Base-by-base conservation (phyloP, 2,113 vertebrate genomes). In the Bujurquina vittata region DNA sequence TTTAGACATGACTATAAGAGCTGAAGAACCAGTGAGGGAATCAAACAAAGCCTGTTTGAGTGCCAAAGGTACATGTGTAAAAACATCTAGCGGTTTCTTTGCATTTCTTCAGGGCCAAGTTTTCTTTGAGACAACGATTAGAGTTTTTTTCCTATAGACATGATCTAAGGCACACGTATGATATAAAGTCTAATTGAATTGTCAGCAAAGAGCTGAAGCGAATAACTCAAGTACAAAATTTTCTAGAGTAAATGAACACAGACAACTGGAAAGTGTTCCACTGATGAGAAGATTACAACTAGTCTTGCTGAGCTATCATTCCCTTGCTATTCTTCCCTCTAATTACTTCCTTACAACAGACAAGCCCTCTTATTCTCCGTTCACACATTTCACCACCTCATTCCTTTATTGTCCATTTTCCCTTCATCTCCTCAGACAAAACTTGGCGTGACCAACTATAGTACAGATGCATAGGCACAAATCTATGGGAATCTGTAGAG, bases 291-390 rank as follows among this genome's bases (percentile, higher is more conserved):
- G 46, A 89, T 92, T 81, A 86, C 82, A 69, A 78, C 81, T 40
- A 29, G 23, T 57, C 81, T 73, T 85, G 22, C 18, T 2, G 58
- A 69, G 35, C 84, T 35, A 76, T 80, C 67, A 76, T 89, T 92
- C 75, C 67, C n/a, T 81, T 31, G 5, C 85, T 15, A 35, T 58
- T 72, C 77, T 80, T 74, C 87, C 89, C 91, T 90, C 22, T 88
- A 93, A 94, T 93, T 87, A 90, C 11, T 72, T 65, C 73, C 80
- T 88, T 77, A 61, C 63, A 83, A 76, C 83, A 88, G 80, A 76
- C 17, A n/a, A 74, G 18, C 75, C 62, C 81, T 83, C 76, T 85
- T 75, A 81, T 85, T 86, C 33, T 65, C 78, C 59, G 59, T 81
- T 86, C 61, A 86, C 85, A 54, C 84, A 57, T 90, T 86, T 85